phyloP scores from a whole-genome alignment of 1,140 invertebrate species.

The Ladona fulva region DNA sequence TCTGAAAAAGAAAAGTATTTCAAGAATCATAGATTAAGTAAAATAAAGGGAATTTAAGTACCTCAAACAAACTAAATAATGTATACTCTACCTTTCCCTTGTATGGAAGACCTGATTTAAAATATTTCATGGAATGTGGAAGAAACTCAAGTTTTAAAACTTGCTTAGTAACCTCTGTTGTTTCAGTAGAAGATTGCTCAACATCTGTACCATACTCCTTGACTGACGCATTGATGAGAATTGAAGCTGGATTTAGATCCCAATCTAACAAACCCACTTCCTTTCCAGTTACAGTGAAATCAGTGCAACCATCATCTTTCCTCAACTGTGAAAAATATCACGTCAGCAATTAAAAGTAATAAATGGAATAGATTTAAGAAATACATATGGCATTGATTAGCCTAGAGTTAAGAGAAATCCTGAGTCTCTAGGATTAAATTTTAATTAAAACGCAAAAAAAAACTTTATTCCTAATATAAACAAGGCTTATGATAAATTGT shows the following conservation, averaged over 20 bases:
- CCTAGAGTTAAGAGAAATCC: no score
- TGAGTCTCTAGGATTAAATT: no score
- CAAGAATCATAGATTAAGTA: no score
- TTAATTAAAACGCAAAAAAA: no score
- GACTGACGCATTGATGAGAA: constrained; percentile 45
- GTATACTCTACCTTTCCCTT: constrained; percentile 44
- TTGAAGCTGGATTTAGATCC: constrained; percentile 40
- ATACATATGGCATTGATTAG: no score
- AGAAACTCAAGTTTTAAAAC: constrained; percentile 45
- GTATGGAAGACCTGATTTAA: constrained; percentile 54
- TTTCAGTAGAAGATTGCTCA: constrained; percentile 49
- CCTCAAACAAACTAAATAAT: constrained; percentile 11
- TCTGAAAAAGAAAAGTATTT: constrained; percentile 23
- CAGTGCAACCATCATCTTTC: constrained; percentile 39
- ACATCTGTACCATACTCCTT: constrained; percentile 53
- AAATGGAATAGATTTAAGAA: no score
- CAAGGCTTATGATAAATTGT: no score
- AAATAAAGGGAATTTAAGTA: no score
- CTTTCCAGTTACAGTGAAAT: constrained; percentile 36
- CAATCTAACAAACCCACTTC: constrained; percentile 38
- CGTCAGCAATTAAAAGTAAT: no score
- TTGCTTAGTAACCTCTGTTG: constrained; percentile 42
- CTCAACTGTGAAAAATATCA: constrained; percentile 26
- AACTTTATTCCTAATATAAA: no score
- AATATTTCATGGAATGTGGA: constrained; percentile 43